Conservation (phyloP, 2,113 vertebrate genomes). For the Danionella cerebrum region DNA sequence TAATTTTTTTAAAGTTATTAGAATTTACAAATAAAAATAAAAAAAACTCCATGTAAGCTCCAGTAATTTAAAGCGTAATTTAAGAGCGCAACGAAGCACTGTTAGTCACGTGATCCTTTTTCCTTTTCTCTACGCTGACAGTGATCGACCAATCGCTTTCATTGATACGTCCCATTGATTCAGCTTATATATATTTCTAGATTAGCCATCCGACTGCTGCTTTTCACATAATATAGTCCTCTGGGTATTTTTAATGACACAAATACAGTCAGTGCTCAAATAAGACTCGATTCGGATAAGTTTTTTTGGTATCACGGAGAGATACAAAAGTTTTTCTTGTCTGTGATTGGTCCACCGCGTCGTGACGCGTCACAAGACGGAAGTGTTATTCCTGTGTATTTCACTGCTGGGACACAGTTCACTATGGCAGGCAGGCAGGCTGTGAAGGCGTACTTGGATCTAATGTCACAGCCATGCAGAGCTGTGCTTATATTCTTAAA, state of each 20-base stretch:
- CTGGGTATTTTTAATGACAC: too few species aligned
- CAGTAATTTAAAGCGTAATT: too few species aligned
- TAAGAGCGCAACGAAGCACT: background rate
- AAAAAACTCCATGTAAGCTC: too few species aligned
- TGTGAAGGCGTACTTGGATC: constrained; percentile 56
- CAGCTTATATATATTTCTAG: too few species aligned
- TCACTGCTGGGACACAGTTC: background rate
- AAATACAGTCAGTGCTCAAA: background rate
- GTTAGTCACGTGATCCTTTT: background rate
- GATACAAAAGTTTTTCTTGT: too few species aligned
- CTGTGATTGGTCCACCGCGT: background rate
- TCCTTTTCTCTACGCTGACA: background rate
- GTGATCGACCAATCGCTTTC: background rate
- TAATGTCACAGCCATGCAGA: constrained; percentile 65
- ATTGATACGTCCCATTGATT: background rate
- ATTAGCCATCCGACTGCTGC: too few species aligned
- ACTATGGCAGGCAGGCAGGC: constrained; percentile 28
- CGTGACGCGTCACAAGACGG: background rate
- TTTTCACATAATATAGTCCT: too few species aligned
- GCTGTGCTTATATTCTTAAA: constrained; percentile 57
- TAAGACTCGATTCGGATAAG: too few species aligned
- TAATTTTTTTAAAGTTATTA: too few species aligned
- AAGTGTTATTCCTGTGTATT: background rate
- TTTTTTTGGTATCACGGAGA: too few species aligned
- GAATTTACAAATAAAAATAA: too few species aligned